Evolutionary conservation across 2,888 invertebrate species (phyloP).

Genomic region (Scaptomyza caliginosa): DNA sequence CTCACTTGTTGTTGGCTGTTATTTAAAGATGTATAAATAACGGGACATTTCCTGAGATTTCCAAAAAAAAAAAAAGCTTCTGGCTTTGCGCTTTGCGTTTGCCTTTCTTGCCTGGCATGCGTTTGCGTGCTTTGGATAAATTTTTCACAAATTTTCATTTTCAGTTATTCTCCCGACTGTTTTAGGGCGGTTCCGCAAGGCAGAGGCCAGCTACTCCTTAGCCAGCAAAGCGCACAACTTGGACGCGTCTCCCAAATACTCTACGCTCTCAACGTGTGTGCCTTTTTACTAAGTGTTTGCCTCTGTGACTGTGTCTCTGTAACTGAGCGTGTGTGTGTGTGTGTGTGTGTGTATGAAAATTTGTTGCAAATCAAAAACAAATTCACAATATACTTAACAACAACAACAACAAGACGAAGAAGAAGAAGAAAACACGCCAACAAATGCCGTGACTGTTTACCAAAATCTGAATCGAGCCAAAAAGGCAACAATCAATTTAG

Average conservation of each 20-base stretch:
- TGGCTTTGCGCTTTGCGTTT: conserved; percentile 67
- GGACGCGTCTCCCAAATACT: conserved; percentile 45
- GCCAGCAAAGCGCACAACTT: conserved; percentile 47
- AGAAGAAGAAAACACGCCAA: conserved; percentile 10
- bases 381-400: conserved; percentile 51
- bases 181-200: conserved; percentile 85
- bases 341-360: conserved; percentile 44
- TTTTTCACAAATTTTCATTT: conserved; percentile 84
- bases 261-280: conserved; percentile 40
- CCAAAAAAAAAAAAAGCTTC: conserved; percentile 55
- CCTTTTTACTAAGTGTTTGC: conserved; percentile 12
- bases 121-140: conserved; percentile 80
- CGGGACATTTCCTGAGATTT: conserved; percentile 55
- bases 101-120: conserved; percentile 59
- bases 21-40: conserved; percentile 41
- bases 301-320: neutral
- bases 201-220: conserved; percentile 69
- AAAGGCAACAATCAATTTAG: conserved; percentile 41
- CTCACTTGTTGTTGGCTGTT: conserved; percentile 60
- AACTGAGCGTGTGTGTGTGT: conserved; percentile 7
- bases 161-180: conserved; percentile 84
- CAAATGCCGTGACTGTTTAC: conserved; percentile 35
- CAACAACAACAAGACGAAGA: conserved; percentile 26
- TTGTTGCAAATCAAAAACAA: conserved; percentile 55
- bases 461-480: conserved; percentile 37